Percentiles rank a stretch among this genome's conserved stretches.
Conservation (phyloP, 2,888 invertebrate genomes). For the Spisula solida region DNA sequence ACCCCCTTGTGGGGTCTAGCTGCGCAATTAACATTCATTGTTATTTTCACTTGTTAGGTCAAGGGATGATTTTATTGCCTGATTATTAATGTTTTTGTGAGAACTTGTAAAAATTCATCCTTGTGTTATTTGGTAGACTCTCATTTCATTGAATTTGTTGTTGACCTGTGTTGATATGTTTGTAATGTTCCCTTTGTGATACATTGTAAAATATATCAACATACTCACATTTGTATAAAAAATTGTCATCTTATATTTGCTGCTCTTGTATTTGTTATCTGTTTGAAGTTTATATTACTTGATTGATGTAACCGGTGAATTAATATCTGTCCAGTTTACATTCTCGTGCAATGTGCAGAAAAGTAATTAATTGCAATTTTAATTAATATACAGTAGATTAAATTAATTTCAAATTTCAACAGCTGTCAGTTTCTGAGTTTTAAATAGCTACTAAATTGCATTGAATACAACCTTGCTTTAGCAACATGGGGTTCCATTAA, state of each 20-base stretch:
- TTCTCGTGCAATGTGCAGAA: too few species aligned
- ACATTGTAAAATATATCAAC: not conserved
- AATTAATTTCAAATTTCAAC: too few species aligned
- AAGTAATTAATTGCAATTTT: too few species aligned
- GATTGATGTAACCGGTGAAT: not conserved
- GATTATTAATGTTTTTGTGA: slow-evolving; percentile 1
- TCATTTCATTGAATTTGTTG: slow-evolving; percentile 23
- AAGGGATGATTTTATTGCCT: slow-evolving; percentile 43
- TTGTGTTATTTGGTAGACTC: not conserved
- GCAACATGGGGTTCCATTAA: too few species aligned
- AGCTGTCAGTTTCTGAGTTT: too few species aligned
- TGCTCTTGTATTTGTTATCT: not conserved
- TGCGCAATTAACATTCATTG: slow-evolving; percentile 73
- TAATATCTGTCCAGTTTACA: not conserved
- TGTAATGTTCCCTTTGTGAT: not conserved
- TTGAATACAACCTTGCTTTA: too few species aligned
- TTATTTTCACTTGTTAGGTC: slow-evolving; percentile 75
- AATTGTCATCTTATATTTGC: not conserved
- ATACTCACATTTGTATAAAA: not conserved
- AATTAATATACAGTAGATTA: too few species aligned
- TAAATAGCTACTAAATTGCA: too few species aligned
- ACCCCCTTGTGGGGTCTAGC: slow-evolving; percentile 53
- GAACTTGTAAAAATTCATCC: slow-evolving; percentile 7
- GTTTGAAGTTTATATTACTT: not conserved
- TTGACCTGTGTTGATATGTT: slow-evolving; percentile 11